Evolutionary conservation across 2,113 vertebrate species (phyloP).

Genomic region (Acanthisitta chloris): DNA sequence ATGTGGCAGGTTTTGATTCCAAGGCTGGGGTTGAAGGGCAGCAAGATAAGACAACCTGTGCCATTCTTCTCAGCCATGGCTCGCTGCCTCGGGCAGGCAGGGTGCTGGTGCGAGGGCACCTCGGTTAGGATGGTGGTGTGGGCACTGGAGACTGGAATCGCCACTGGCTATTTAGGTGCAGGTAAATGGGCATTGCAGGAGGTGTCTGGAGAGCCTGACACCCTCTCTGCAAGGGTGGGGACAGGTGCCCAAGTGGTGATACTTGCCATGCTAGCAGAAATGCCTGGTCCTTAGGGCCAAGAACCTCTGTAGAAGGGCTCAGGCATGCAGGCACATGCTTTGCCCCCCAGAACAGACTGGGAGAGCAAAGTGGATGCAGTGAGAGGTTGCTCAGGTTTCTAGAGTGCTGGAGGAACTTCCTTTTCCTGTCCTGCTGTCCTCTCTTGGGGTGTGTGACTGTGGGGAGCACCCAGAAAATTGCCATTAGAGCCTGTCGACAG

Average conservation of each 20-base stretch:
- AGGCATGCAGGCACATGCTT: neutral
- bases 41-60: neutral
- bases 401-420: conserved; percentile 66
- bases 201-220: neutral
- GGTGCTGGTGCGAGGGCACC: neutral
- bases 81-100: conserved; percentile 40
- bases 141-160: neutral
- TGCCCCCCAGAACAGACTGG: neutral
- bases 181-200: conserved; percentile 25
- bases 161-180: conserved; percentile 5
- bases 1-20: neutral
- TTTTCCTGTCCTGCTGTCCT: conserved; percentile 60
- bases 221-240: neutral
- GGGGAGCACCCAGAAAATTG: conserved; percentile 72
- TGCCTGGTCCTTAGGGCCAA: neutral
- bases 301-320: neutral
- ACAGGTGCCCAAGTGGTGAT: neutral
- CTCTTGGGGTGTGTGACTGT: conserved; percentile 61
- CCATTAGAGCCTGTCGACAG: conserved; percentile 63
- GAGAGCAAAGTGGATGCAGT: conserved; percentile 1
- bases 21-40: neutral
- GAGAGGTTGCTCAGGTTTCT: conserved; percentile 62
- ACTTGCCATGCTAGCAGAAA: neutral
- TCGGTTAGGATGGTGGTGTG: neutral
- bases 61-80: conserved; percentile 35